These are phyloP conservation scores for Poecilia gillii DNA, from an alignment of 2,797 vertebrate genomes.

Conservation along the genomic window DNA sequence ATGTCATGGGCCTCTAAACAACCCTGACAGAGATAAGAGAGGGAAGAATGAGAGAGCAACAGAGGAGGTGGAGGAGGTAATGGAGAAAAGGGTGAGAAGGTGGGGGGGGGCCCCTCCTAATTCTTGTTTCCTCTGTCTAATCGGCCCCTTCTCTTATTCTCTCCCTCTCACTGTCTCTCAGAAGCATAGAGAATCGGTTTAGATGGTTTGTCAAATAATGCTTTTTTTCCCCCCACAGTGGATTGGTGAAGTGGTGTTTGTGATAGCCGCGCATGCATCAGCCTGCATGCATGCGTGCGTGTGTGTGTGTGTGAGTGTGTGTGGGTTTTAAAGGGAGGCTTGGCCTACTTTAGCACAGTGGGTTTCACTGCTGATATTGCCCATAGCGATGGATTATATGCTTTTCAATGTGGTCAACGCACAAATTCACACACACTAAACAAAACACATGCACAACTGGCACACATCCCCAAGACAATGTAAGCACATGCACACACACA, in stretches of 20 bases:
- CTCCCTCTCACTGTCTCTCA: constrained; percentile 59
- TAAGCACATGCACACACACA: constrained; percentile 6
- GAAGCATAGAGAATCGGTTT: constrained; percentile 78
- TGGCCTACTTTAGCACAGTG: constrained; percentile 78
- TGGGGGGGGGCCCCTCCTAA: constrained; percentile 45
- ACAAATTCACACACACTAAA: constrained; percentile 45
- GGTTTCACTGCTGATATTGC: constrained; percentile 75
- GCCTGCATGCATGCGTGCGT: constrained; percentile 1
- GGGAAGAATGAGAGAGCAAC: constrained; percentile 25
- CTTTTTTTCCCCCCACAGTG: constrained; percentile 72
- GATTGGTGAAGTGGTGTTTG: constrained; percentile 69
- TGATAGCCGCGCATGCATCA: constrained; percentile 44
- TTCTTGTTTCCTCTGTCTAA: constrained; percentile 66
- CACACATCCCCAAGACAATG: constrained; percentile 36
- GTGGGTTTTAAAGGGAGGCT: constrained; percentile 65
- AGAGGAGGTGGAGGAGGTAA: constrained; percentile 28
- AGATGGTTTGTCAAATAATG: constrained; percentile 80
- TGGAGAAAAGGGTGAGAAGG: constrained; percentile 3
- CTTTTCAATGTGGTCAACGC: constrained; percentile 69
- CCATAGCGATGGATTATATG: constrained; percentile 71
- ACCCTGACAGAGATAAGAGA: constrained; percentile 59
- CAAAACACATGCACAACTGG: constrained; percentile 32
- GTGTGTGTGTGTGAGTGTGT: constrained; percentile 28
- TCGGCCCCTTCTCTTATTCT: constrained; percentile 41
- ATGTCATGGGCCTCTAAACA: constrained; percentile 62